Evolutionary conservation across 2,797 vertebrate genomes (phyloP), one percentile per base, ranked within the genome.

Genomic region (Eutrigla gurnardus): DNA sequence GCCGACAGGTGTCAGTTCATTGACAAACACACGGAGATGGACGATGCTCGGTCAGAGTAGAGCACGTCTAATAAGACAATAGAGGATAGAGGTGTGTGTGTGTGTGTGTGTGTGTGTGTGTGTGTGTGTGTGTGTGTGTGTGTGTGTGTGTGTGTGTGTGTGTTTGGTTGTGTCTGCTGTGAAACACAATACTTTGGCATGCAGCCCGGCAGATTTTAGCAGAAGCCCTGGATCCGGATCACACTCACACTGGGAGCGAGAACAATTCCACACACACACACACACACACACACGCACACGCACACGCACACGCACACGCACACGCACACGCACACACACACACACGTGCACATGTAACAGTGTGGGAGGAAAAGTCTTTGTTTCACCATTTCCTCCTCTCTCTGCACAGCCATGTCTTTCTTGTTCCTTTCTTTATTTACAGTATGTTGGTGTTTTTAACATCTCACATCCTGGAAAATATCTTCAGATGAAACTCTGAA

Each of bases 151-250:
- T 43, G 9, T 37, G 43, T 5, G 33, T 52, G 53, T 68, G 61
- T 63, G 58, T 65, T 14, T 58, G 32, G 49, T 36, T 80, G 45
- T 65, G 75, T 83, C 43, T 84, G 74, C 55, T 80, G 74, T 81
- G 79, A 81, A 82, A 84, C 75, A 92, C 83, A 81, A 78, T 84
- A 70, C 77, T 86, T 25, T 91, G 90, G 86, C 89, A 67, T 11
- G 46, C 37, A 70, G 83, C 87, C 85, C 17, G 46, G 84, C 70
- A 68, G 70, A 83, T 85, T 88, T 80, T 72, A 82, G 73, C 79
- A 71, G 71, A 82, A 85, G 67, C 75, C 84, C 74, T 85, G 83
- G 80, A 88, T 86, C 71, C 35, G 65, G 64, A 73, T 80, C 72
- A 55, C 80, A 68, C 75, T 86, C 88, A 40, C n/a, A 72, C 72